Conservation (phyloP, 1,140 invertebrate species). For the Eulimnadia texana region DNA sequence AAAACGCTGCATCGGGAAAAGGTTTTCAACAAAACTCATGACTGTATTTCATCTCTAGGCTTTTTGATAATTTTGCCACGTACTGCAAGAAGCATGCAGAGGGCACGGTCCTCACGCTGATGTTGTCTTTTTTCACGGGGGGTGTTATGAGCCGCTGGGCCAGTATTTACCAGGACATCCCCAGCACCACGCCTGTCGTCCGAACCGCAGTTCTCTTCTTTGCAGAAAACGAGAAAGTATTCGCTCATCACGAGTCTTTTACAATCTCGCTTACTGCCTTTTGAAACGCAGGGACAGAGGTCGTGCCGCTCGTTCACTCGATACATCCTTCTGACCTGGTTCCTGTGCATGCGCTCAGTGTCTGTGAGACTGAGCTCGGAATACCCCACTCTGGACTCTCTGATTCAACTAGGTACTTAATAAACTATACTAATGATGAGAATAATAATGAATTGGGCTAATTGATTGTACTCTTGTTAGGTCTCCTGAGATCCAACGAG, state of each 20-base stretch:
- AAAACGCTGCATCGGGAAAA: too few relatives aligned
- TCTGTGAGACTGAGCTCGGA: neutral
- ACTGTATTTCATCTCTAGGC: neutral
- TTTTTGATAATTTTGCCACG: neutral
- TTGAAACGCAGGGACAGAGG: neutral
- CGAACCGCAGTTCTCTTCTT: too few relatives aligned
- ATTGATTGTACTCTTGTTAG: neutral
- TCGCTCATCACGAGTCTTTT: too few relatives aligned
- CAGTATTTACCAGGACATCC: neutral
- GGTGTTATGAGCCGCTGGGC: neutral
- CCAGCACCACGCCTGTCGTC: too few relatives aligned
- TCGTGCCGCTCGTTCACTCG: neutral
- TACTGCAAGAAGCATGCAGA: neutral
- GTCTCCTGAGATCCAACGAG: neutral
- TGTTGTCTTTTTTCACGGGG: neutral
- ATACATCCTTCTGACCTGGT: neutral
- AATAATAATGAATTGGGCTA: neutral
- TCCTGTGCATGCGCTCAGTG: neutral
- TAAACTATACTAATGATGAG: neutral
- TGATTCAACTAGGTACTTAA: neutral
- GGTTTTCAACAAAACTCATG: too few relatives aligned
- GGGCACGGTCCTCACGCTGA: neutral
- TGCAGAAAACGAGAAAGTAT: too few relatives aligned
- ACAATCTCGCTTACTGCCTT: too few relatives aligned
- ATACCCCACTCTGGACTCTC: neutral